Evolutionary conservation across 2,113 vertebrate species (phyloP).

Genomic region (Trematocara nigrifrons): DNA sequence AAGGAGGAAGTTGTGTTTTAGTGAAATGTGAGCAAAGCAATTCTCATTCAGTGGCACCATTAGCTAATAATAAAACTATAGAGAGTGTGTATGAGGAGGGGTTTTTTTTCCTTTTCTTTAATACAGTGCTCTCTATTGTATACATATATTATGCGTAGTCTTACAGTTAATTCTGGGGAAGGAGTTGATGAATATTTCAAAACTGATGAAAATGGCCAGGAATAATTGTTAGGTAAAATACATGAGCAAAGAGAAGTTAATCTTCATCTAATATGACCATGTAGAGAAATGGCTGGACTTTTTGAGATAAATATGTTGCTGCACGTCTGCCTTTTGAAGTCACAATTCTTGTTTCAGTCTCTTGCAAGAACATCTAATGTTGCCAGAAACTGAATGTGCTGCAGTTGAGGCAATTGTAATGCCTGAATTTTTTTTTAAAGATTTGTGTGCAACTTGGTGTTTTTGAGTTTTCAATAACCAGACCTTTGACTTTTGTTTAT

Average conservation of each 20-base stretch:
- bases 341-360: neutral
- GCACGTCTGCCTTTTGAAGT: neutral
- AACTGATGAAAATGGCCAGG: neutral
- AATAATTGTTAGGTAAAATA: neutral
- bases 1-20: neutral
- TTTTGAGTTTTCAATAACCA: neutral
- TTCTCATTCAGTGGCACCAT: neutral
- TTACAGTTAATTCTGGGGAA: neutral
- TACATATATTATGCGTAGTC: neutral
- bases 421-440: neutral
- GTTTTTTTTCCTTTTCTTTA: rapidly evolving
- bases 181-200: neutral
- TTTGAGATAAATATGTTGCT: neutral
- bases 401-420: neutral
- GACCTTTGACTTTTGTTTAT: neutral
- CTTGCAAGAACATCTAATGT: too few species aligned
- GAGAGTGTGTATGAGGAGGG: too few species aligned
- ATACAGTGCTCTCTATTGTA: neutral
- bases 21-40: neutral
- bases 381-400: too few species aligned
- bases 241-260: neutral
- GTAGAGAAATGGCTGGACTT: neutral
- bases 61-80: too few species aligned
- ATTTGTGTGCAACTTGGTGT: neutral
- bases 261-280: neutral